Evolutionary conservation across 2,113 vertebrate species (phyloP), one percentile per base, ranked within the genome.

Genomic region (Actenoides hombroni): DNA sequence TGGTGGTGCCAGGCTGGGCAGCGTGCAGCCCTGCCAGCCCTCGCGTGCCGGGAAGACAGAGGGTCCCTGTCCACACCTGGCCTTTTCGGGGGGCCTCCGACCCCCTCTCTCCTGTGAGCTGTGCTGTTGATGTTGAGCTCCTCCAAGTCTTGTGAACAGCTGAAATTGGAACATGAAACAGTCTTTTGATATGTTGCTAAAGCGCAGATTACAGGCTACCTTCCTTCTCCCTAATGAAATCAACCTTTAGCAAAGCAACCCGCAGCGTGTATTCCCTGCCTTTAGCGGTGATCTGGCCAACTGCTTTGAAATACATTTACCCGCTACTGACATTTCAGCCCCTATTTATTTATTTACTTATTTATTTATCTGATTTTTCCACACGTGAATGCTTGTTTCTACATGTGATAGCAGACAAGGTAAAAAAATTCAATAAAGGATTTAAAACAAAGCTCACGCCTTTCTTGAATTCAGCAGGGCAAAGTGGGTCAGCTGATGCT

Each of bases 31-130:
- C 60, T 16, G 80, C 70, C 53, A 35, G 80, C 39, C 28, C 39
- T 54, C 0, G 26, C 13, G 3, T 6, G 0, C 6, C 1, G 1
- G 54, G 48, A 59, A 16, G 73, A 33, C 8, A 11, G 46, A 12
- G 16, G 54, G 59, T 31, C 44, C 53, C 25, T 6, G 46, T 13
- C 51, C 1, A 5, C 40, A 4, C 35, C 61, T 14, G 12, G 17
- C 44, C 87, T 35, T 39, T 9, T 3, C 1, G 2, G 71, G 54
- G 3, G 5, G 73, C 64, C 81, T 59, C 42, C 2, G 4, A 59
- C 24, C 11, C 42, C 42, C 74, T 75, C 60, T 83, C 17, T 46
- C 21, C 57, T 1, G 8, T 16, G 40, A 92, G 75, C 83, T 11
- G 65, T 2, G 13, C 81, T 54, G 51, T 31, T 21, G 42, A 16